Base-by-base conservation (phyloP, 2,888 invertebrate genomes). In the Pyrrhosoma nymphula region DNA sequence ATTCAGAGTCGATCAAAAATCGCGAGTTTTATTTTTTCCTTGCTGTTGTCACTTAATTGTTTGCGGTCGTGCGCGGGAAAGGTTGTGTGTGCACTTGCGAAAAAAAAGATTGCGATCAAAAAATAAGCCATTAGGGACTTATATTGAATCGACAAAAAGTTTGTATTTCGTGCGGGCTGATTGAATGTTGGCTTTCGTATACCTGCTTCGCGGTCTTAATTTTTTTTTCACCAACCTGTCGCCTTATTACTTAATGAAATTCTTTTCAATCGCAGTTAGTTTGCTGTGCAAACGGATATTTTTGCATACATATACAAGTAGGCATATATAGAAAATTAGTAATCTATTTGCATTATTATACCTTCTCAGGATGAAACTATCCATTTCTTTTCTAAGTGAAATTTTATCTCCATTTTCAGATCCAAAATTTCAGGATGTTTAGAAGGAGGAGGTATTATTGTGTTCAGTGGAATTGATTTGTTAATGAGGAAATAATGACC, bases 121-220 rank as follows among this genome's bases (percentile, higher is more conserved):
- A 82, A n/a, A 35, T 82, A n/a, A 82, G 82, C 26, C 82, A 35
- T 82, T 16, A 35, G 82, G 82, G 82, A 82, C 26, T 75, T 75
- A 35, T 82, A 82, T 82, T 35, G 82, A 35, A 82, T 82, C 8
- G 82, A 82, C 69, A 35, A 82, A 82, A 82, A 82, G 82, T 82
- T 82, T 82, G 82, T 18, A 35, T 82, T 82, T 35, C 82, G 16
- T 30, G 35, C 35, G 16, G 30, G 82, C 26, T 26, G 30, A 82
- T 82, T 35, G 82, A 82, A 82, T 82, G 82, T 82, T n/a, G 16
- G 12, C 69, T 18, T 82, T 82, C 35, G 35, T 35, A 82, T 82
- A 35, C 30, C 82, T 16, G 14, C 82, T n/a, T 82, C 26, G 8
- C 82, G 18, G 30, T 35, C 35, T 16, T 14, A 1, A 82, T 82